phyloP scores from a whole-genome alignment of 2,888 invertebrate species.

The Halictus quadricinctus region DNA sequence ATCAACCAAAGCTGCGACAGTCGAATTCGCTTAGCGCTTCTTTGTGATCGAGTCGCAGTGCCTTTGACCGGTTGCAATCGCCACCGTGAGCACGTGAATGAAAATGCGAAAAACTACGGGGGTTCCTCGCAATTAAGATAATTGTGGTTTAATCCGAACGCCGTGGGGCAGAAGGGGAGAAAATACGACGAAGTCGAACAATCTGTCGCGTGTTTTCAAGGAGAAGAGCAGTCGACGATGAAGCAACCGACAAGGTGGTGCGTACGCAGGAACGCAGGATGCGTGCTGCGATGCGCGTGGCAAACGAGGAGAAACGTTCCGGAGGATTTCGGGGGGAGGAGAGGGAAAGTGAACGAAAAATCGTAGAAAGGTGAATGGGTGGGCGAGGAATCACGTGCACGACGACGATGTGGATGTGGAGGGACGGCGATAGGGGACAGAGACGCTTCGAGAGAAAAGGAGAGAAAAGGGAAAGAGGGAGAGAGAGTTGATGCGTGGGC shows the following conservation, averaged over 20 bases:
- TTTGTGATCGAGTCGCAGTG: not conserved
- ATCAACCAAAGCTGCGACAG: not conserved
- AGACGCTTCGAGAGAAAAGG: not conserved
- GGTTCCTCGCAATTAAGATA: conserved; percentile 76
- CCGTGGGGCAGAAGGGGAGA: conserved; percentile 55
- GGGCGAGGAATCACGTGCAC: conserved; percentile 1
- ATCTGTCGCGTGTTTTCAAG: conserved; percentile 38
- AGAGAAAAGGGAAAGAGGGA: not conserved
- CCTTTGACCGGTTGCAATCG: not conserved
- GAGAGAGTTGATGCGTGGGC: conserved; percentile 16
- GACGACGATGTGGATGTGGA: conserved; percentile 25
- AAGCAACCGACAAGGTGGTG: not conserved
- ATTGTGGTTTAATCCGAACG: conserved; percentile 77
- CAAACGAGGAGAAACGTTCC: not conserved
- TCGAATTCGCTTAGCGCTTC: not conserved
- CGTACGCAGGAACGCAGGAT: not conserved
- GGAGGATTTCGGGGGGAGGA: not conserved
- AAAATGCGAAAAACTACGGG: conserved; percentile 7
- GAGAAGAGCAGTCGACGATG: not conserved
- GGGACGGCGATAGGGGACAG: conserved; percentile 10
- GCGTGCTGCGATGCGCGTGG: not conserved
- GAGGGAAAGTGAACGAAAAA: conserved; percentile 15
- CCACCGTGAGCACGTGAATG: not conserved
- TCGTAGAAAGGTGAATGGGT: conserved; percentile 1
- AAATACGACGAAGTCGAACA: conserved; percentile 65